phyloP scores from a whole-genome alignment of 1,140 invertebrate species.

The Nasonia vitripennis region DNA sequence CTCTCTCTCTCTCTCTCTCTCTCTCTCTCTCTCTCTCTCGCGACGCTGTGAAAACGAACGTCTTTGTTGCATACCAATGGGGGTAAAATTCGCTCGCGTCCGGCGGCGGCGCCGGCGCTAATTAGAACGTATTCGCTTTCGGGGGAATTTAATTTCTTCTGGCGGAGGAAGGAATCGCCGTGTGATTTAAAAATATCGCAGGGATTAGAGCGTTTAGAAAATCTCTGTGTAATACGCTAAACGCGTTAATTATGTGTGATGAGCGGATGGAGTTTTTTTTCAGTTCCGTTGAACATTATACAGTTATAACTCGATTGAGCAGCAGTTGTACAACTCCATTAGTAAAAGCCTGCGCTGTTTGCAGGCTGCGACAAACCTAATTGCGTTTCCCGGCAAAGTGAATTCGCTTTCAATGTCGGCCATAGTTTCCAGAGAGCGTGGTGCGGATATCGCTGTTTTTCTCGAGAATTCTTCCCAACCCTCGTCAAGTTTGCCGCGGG shows the following conservation, averaged over 20 bases:
- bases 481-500: no score
- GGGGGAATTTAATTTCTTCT: not conserved
- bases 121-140: not conserved
- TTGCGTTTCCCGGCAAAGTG: not conserved
- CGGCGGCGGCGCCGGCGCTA: not conserved
- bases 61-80: slow-evolving; percentile 3
- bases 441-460: not conserved
- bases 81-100: not conserved
- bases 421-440: not conserved
- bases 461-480: not conserved
- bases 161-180: not conserved
- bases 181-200: not conserved
- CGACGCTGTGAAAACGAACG: not conserved
- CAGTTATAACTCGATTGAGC: no score
- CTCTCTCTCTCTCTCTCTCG: no score
- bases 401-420: not conserved
- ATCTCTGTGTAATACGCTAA: no score
- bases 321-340: no score
- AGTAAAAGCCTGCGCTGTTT: no score
- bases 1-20: no score
- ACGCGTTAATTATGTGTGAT: no score
- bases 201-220: no score
- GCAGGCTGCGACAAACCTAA: not conserved
- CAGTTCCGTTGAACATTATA: no score
- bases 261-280: no score